Conservation (phyloP, 2,888 invertebrate genomes). For the Cotesia congregata region DNA sequence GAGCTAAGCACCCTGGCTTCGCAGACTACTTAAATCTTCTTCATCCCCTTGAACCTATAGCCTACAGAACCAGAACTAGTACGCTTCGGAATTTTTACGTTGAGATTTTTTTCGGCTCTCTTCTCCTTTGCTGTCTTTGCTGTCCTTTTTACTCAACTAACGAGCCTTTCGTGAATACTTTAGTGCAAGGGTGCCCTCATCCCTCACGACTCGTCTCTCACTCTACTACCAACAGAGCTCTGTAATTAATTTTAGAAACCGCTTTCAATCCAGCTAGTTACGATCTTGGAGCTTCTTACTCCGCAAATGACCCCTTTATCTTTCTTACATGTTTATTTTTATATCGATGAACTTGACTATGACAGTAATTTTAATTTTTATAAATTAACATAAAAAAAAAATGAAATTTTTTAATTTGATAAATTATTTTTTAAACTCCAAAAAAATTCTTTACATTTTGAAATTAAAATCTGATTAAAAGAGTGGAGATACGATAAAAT, state of each 20-base stretch:
- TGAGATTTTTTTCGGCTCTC: slow-evolving; percentile 47
- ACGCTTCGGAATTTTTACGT: slow-evolving; percentile 55
- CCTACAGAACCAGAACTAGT: slow-evolving; percentile 32
- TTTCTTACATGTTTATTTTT: slow-evolving; percentile 26
- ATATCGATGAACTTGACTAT: not conserved
- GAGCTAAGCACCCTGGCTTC: slow-evolving; percentile 20
- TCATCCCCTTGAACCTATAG: slow-evolving; percentile 22
- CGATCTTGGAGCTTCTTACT: slow-evolving; percentile 21
- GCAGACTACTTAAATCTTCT: slow-evolving; percentile 54
- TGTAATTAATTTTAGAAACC: slow-evolving; percentile 70
- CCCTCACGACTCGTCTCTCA: slow-evolving; percentile 49
- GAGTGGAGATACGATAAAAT: no score
- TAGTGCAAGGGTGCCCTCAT: slow-evolving; percentile 35
- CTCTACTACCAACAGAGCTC: slow-evolving; percentile 49
- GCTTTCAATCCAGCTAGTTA: slow-evolving; percentile 49
- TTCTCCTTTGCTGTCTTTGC: not conserved
- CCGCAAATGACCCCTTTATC: slow-evolving; percentile 39
- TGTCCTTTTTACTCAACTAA: slow-evolving; percentile 49
- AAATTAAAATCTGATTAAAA: no score
- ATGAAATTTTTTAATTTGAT: no score
- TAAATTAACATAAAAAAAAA: no score
- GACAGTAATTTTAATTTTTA: slow-evolving; percentile 15
- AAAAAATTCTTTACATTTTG: no score
- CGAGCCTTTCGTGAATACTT: slow-evolving; percentile 61
- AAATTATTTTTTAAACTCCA: no score